Conservation (phyloP, 2,888 invertebrate species). For the Microplitis deprimator region DNA sequence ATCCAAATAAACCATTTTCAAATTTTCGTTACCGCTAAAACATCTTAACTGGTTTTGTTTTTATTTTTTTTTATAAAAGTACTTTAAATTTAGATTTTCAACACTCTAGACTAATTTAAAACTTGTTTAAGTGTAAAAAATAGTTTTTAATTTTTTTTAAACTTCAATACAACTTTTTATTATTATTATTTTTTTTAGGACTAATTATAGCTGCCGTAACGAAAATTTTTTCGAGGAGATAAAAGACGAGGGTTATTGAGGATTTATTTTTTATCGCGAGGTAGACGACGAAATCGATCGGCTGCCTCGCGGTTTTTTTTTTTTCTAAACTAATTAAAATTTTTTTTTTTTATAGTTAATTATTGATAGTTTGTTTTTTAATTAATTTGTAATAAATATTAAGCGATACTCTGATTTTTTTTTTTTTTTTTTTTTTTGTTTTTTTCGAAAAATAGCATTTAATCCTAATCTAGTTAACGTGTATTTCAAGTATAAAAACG, state of each 20-base stretch:
- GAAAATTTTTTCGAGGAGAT: background rate
- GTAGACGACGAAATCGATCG: background rate
- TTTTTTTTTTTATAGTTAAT: background rate
- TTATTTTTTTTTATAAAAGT: background rate
- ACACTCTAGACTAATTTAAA: background rate
- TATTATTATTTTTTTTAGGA: background rate
- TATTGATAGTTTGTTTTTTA: constrained; percentile 17
- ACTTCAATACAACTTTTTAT: background rate
- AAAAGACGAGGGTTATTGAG: background rate
- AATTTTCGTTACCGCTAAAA: background rate
- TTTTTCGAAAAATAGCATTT: constrained; percentile 34
- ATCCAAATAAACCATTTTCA: background rate
- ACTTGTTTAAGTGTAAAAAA: background rate
- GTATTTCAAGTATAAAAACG: constrained; percentile 31
- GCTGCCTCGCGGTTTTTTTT: background rate
- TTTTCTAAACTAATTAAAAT: background rate
- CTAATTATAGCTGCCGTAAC: background rate
- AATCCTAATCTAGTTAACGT: constrained; percentile 30
- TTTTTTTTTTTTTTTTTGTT: background rate
- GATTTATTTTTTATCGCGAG: background rate
- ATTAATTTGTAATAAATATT: constrained; percentile 23
- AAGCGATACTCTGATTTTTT: constrained; percentile 18
- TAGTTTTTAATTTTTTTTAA: background rate
- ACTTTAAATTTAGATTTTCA: background rate
- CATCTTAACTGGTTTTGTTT: background rate